A percentile compares a stretch with the other conserved stretches of the same genome.
phyloP scores from a whole-genome alignment of 92 coral and sea anemone genomes.

The Desmophyllum pertusum region DNA sequence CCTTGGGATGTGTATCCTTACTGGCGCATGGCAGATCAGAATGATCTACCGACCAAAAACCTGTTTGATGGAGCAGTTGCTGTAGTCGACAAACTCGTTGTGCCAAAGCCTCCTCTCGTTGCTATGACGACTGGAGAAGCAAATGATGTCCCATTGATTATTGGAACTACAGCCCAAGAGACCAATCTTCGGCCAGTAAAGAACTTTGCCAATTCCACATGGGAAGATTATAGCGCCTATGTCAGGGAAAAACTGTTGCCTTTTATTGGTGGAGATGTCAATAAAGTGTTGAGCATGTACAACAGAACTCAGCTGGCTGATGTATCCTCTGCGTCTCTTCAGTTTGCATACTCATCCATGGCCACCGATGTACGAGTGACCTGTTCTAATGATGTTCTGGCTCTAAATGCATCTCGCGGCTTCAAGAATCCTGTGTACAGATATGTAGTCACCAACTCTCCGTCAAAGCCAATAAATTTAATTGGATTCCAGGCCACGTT shows the following conservation, averaged over 20 bases:
- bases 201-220: conserved; percentile 41
- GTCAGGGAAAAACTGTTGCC: conserved; percentile 49
- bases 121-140: conserved; percentile 51
- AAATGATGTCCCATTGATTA: conserved; percentile 65
- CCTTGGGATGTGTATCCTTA: conserved; percentile 75
- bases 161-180: conserved; percentile 78
- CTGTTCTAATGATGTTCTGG: conserved; percentile 64
- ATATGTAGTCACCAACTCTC: conserved; percentile 63
- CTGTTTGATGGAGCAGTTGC: conserved; percentile 62
- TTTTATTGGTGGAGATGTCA: conserved; percentile 49
- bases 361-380: conserved; percentile 63
- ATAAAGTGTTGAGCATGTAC: conserved; percentile 50
- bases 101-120: conserved; percentile 66
- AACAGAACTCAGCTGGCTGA: conserved; percentile 31
- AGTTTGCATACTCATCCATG: conserved; percentile 51
- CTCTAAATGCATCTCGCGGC: conserved; percentile 49
- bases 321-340: conserved; percentile 9
- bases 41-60: conserved; percentile 64
- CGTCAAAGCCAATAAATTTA: conserved; percentile 30
- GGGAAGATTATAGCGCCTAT: conserved; percentile 34
- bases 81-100: conserved; percentile 61
- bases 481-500: conserved; percentile 36
- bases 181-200: conserved; percentile 38
- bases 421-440: conserved; percentile 60
- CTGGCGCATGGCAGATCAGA: conserved; percentile 51